Base-by-base conservation (phyloP, 64 coral and sea anemone genomes). In the Trachythela sp. region DNA sequence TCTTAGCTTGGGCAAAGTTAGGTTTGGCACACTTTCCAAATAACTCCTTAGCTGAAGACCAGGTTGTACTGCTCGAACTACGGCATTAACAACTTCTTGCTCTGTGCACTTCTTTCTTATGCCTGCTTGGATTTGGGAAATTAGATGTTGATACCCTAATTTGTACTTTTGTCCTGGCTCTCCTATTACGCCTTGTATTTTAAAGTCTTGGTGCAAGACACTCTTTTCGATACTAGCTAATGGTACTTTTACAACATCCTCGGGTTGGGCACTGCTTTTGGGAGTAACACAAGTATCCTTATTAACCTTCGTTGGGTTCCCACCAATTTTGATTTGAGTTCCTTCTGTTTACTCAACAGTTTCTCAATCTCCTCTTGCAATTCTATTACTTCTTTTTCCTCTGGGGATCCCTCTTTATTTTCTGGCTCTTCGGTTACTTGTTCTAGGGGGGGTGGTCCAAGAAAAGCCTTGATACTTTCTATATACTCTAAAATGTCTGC, bases 1-100 rank as follows among this genome's bases (percentile, higher is more conserved):
- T 17, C 86, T 75, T 8, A 94, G 48, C 41, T 86, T 87, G 17
- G 34, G 72, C 51, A 93, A 71, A 5, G 60, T 87, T 8, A 94
- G 39, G 38, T 86, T 83, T 41, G 32, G 14, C 9, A 75, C 76
- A 27, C 88, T 93, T 48, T 89, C 87, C 38, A 93, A 34, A 30
- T 93, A 89, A 39, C 68, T 22, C 77, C 67, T 85, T 10, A 94
- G 30, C 59, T 85, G 88, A 32, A 90, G 75, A 40, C 87, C 84
- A 2, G 93, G 85, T 35, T 42, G 68, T 51, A 89, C 91, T 9
- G 85, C 75, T 37, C 75, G 26, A 9, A 80, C 20, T 18, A 80
- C 38, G 3, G 75, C 75, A 80, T 80, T 80, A 17, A 80, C 75
- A 37, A 40, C 20, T 80, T 80, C 75, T 35, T 15, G 33, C 11